Evolutionary conservation across 2,888 invertebrate genomes (phyloP).

Genomic region (Stenotaenia linearis): DNA sequence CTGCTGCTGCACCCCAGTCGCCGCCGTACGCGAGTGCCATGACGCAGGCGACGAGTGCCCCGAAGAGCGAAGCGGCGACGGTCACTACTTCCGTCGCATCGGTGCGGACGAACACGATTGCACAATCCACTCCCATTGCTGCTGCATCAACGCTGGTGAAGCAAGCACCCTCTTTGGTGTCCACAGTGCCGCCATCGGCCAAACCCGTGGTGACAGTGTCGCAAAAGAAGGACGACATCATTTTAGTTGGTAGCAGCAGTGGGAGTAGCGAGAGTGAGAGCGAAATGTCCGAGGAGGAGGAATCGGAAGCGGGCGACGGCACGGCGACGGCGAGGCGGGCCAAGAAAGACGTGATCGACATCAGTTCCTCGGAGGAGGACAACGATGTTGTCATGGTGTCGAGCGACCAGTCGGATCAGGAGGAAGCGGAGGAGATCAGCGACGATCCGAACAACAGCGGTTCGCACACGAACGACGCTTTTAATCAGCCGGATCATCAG

Average conservation of each 20-base stretch:
- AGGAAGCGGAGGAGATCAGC: constrained; percentile 69
- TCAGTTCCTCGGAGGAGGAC: constrained; percentile 51
- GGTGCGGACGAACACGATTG: not conserved
- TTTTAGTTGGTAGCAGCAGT: constrained; percentile 34
- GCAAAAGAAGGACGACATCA: constrained; percentile 30
- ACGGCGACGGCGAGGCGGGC: constrained; percentile 17
- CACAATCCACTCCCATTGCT: constrained; percentile 8
- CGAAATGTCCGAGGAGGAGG: constrained; percentile 35
- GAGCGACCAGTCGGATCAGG: constrained; percentile 66
- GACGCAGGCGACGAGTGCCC: not conserved
- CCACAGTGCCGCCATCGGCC: not conserved
- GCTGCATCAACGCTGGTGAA: not conserved
- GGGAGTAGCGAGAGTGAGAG: constrained; percentile 33
- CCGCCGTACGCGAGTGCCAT: not conserved
- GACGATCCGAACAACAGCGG: constrained; percentile 88
- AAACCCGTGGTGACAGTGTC: not conserved
- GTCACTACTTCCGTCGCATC: not conserved
- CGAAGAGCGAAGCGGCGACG: not conserved
- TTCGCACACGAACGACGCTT: constrained; percentile 85
- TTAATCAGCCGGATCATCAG: constrained; percentile 83
- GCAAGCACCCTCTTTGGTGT: not conserved
- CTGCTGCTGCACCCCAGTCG: not conserved
- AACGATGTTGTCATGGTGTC: constrained; percentile 84
- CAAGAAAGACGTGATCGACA: constrained; percentile 40
- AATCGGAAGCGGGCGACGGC: constrained; percentile 29